Conservation (phyloP, 2,113 vertebrate species). For the Poeciliopsis prolifica region DNA sequence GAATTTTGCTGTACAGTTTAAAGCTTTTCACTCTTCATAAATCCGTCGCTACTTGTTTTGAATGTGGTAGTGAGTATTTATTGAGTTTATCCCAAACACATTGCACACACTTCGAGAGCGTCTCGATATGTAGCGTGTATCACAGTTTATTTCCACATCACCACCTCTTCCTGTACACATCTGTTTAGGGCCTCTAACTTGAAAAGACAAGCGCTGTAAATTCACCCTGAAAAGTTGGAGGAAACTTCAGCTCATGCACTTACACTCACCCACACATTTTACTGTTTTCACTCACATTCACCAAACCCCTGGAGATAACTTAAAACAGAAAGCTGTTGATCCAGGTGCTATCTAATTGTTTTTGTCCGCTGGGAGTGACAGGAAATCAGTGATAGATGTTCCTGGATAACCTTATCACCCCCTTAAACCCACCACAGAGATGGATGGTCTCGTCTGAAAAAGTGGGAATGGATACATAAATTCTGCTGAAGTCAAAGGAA, state of each 20-base stretch:
- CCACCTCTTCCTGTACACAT: slow-evolving; percentile 48
- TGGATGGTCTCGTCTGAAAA: slow-evolving; percentile 29
- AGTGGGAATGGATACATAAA: slow-evolving; percentile 37
- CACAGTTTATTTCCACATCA: neutral
- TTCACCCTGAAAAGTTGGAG: slow-evolving; percentile 24
- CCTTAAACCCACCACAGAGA: slow-evolving; percentile 53
- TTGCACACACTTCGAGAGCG: neutral
- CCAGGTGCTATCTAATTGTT: slow-evolving; percentile 81
- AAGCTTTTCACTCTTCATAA: neutral
- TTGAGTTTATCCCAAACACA: neutral
- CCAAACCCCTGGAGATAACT: slow-evolving; percentile 59
- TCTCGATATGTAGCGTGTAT: neutral
- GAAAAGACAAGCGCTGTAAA: slow-evolving; percentile 18
- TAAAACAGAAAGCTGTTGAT: slow-evolving; percentile 75
- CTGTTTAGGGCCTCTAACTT: slow-evolving; percentile 34
- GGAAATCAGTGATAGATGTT: slow-evolving; percentile 72
- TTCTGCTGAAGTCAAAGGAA: slow-evolving; percentile 44
- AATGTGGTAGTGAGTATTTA: neutral
- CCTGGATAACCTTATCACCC: slow-evolving; percentile 72
- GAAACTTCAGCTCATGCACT: slow-evolving; percentile 5
- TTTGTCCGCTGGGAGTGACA: slow-evolving; percentile 70
- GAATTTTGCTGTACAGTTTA: neutral
- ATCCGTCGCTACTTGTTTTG: neutral
- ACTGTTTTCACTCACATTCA: slow-evolving; percentile 35
- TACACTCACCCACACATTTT: slow-evolving; percentile 12